Evolutionary conservation across 2,797 vertebrate species (phyloP), one percentile per base, ranked within the genome.

Genomic region (Sebastes diaconus): DNA sequence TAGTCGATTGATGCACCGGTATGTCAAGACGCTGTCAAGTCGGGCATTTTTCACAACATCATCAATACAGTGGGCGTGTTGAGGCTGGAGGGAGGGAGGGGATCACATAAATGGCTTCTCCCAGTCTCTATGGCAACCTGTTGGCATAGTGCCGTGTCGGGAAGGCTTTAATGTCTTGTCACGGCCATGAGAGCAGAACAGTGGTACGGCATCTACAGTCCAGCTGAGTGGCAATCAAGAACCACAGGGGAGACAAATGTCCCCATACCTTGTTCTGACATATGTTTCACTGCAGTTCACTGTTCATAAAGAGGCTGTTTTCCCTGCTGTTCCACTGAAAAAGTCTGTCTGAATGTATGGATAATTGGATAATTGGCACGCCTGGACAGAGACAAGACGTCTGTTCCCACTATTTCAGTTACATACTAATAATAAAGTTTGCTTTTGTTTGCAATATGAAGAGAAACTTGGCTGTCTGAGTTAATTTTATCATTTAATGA

Each of bases 61-160:
- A 66, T 83, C 83, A 80, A 78, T 75, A 75, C 25, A 87, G 86
- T 67, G 67, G 32, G 74, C 10, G 29, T 73, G 57, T 57, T 74
- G 77, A 65, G 4, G 60, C 10, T 69, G 24, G 36, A 30, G 50
- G 73, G 32, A 30, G 39, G 8, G 54, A 27, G 29, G 9, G 12
- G 87, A 84, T 84, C 76, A 69, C 75, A 83, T 66, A 87, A 57
- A 85, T 80, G 68, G 91, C 88, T 87, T 95, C 87, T 78, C 81
- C 83, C 79, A 30, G 92, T 96, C 92, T 91, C 95, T 92, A 95
- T 96, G 94, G 95, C 87, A 95, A 96, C 95, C 87, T 60, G 90
- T 84, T 87, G 86, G 87, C 85, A 85, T 85, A 81, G 72, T 68
- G 76, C 85, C 30, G 27, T 54, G 82, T 85, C 92, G 90, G 82